phyloP scores from a whole-genome alignment of 2,888 invertebrate genomes.

The Cheilosia vernalis region DNA sequence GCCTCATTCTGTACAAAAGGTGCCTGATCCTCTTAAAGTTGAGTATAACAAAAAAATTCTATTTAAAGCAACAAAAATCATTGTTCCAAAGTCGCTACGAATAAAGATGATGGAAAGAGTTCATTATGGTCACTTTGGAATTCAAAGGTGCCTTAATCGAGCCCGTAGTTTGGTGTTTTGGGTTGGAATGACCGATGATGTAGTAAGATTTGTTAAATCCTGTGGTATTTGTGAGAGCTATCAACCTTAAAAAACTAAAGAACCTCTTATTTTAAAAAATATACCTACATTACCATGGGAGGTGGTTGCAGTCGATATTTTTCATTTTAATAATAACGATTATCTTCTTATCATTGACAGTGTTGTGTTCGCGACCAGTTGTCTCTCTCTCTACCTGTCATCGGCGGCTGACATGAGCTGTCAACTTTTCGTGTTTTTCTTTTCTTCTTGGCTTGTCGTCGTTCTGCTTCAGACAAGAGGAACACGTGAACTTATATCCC shows the following conservation, averaged over 20 bases:
- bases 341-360: constrained; percentile 38
- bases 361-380: too few species aligned
- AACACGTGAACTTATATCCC: too few species aligned
- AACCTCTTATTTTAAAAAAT: constrained; percentile 21
- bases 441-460: too few species aligned
- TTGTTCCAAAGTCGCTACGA: constrained; percentile 3
- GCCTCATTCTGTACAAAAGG: neutral
- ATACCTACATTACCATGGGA: constrained; percentile 16
- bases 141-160: constrained; percentile 19
- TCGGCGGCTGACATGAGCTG: too few species aligned
- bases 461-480: too few species aligned
- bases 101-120: constrained; percentile 4
- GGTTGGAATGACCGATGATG: constrained; percentile 14
- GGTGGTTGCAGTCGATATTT: constrained; percentile 23
- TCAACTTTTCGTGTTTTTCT: too few species aligned
- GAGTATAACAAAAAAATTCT: constrained; percentile 11
- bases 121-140: constrained; percentile 23
- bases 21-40: neutral
- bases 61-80: constrained; percentile 19
- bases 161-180: constrained; percentile 18
- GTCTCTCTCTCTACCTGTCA: too few species aligned
- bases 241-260: constrained; percentile 19
- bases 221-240: constrained; percentile 48
- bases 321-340: constrained; percentile 14
- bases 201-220: neutral